Conservation (phyloP, 2,113 vertebrate genomes). For the Cacatua alba region DNA sequence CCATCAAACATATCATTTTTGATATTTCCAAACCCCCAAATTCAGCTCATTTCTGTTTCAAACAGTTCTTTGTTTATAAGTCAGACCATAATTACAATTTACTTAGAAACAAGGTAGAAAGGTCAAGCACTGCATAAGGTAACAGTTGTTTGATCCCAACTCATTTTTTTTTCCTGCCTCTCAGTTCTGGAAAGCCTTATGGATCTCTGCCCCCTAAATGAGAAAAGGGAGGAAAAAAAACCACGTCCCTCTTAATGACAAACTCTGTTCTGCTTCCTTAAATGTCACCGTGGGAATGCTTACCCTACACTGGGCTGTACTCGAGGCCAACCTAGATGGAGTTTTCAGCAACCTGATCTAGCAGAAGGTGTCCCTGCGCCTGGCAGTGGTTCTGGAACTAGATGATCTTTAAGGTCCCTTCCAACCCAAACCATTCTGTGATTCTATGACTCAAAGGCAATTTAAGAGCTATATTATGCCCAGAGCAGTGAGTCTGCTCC, state of each 20-base stretch:
- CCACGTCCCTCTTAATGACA: neutral
- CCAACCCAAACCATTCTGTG: neutral
- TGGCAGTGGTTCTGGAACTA: neutral
- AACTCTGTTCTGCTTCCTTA: neutral
- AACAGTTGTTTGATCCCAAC: neutral
- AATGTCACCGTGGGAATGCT: neutral
- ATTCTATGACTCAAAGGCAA: neutral
- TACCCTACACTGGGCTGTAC: neutral
- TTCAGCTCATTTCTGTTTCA: neutral
- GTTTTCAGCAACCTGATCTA: neutral
- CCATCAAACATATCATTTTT: neutral
- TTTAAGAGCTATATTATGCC: neutral
- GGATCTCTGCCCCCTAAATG: neutral
- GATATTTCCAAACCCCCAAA: neutral
- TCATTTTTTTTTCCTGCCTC: neutral
- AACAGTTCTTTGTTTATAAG: neutral
- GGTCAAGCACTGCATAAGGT: neutral
- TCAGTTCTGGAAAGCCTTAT: neutral
- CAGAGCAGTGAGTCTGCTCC: neutral
- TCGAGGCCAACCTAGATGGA: neutral
- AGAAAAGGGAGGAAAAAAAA: neutral
- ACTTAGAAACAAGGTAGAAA: neutral
- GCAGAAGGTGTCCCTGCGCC: neutral
- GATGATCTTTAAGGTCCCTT: neutral
- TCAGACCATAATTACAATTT: neutral